Evolutionary conservation across 1,140 invertebrate genomes (phyloP).

Genomic region (Apis laboriosa): DNA sequence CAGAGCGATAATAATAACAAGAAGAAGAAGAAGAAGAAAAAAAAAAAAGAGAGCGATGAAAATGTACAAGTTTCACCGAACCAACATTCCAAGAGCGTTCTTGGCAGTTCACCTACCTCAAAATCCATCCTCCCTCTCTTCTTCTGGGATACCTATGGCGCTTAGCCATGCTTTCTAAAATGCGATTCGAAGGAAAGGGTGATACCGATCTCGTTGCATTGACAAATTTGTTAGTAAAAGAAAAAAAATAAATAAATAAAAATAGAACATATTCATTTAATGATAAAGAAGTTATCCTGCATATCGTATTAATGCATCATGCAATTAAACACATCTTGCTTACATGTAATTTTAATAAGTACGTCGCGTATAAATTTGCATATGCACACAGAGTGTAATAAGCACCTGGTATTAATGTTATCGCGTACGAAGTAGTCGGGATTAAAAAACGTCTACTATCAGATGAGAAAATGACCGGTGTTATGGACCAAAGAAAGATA

Average conservation of each 20-base stretch:
- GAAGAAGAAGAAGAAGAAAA: neutral
- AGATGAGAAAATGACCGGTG: neutral
- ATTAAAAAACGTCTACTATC: neutral
- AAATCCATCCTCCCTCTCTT: conserved; percentile 37
- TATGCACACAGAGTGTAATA: neutral
- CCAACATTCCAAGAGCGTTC: conserved; percentile 43
- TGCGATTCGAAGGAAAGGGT: conserved; percentile 1
- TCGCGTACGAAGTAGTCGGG: neutral
- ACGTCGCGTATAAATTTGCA: conserved; percentile 1
- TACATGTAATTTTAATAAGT: conserved; percentile 2
- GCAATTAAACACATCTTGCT: neutral
- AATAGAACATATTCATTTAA: neutral
- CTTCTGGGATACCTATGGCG: neutral
- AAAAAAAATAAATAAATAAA: neutral
- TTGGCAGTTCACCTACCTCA: conserved; percentile 49
- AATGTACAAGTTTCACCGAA: neutral
- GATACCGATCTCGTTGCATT: too few species aligned
- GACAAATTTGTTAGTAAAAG: neutral
- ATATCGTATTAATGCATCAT: neutral
- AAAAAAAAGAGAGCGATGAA: neutral
- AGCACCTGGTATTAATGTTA: neutral
- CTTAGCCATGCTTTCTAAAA: neutral
- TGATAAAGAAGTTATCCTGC: neutral
- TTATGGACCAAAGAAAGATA: neutral
- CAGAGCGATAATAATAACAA: neutral